These are phyloP conservation scores for Ochotona princeps DNA, from an alignment of 2,113 vertebrate genomes.

Conservation along the genomic window DNA sequence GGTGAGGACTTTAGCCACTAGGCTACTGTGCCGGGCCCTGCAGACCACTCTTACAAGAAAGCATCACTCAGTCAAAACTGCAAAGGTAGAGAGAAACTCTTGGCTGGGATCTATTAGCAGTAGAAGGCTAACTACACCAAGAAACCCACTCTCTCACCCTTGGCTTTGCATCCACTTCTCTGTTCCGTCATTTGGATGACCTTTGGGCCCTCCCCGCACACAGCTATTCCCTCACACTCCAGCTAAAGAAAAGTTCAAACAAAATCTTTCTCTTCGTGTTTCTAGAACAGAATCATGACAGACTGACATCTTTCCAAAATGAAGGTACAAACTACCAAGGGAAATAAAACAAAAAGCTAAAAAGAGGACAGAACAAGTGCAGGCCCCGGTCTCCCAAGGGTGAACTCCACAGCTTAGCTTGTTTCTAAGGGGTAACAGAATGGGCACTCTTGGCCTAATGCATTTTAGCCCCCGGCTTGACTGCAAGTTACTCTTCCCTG, in stretches of 20 bases:
- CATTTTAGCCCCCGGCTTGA: too few species aligned
- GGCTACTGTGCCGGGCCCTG: too few species aligned
- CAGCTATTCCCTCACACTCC: neutral
- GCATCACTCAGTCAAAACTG: neutral
- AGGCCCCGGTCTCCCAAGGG: too few species aligned
- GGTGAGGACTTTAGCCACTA: too few species aligned
- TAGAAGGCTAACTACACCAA: neutral
- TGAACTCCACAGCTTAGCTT: too few species aligned
- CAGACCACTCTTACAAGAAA: neutral
- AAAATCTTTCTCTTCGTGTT: conserved; percentile 62
- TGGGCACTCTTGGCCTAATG: too few species aligned
- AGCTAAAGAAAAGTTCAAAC: conserved; percentile 13
- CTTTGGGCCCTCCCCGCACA: neutral
- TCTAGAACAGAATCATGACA: conserved; percentile 16
- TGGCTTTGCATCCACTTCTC: neutral
- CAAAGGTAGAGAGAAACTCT: conserved; percentile 30
- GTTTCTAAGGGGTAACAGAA: too few species aligned
- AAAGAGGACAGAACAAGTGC: conserved; percentile 34
- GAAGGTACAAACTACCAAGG: neutral
- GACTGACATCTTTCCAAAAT: conserved; percentile 30
- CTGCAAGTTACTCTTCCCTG: too few species aligned
- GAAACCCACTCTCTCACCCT: neutral
- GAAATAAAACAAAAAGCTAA: conserved; percentile 1
- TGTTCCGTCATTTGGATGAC: neutral
- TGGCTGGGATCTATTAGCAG: conserved; percentile 14